These are phyloP conservation scores for Lithobates sylvaticus DNA, from an alignment of 2,797 vertebrate species.

Conservation along the genomic window DNA sequence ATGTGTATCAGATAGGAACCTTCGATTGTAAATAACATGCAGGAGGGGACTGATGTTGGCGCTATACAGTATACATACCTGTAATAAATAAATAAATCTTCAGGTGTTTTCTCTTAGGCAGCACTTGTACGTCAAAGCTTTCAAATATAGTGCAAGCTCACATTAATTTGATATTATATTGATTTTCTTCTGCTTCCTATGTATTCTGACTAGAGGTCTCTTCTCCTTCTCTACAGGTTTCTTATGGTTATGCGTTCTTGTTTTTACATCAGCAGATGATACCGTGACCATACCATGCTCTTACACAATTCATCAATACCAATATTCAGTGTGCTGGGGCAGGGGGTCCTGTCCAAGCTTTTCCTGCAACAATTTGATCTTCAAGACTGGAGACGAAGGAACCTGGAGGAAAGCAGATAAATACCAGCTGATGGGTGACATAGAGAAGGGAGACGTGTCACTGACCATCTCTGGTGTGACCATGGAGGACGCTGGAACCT, in stretches of 20 bases:
- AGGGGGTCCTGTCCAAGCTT: constrained; percentile 68
- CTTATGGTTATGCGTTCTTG: neutral
- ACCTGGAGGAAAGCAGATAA: accelerated
- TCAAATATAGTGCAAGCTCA: too few relatives aligned
- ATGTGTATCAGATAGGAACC: too few relatives aligned
- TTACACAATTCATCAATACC: neutral
- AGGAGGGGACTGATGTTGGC: too few relatives aligned
- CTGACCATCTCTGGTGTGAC: constrained; percentile 63
- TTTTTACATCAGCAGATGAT: neutral
- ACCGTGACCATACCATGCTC: constrained; percentile 10
- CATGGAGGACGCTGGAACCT: constrained; percentile 58
- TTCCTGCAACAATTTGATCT: constrained; percentile 63
- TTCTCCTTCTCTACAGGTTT: neutral
- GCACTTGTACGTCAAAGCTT: too few relatives aligned
- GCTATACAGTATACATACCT: too few relatives aligned
- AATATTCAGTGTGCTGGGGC: constrained; percentile 73
- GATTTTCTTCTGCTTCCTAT: too few relatives aligned
- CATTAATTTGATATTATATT: too few relatives aligned
- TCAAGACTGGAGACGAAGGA: constrained; percentile 58
- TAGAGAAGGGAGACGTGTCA: constrained; percentile 68
- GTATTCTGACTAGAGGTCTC: too few relatives aligned
- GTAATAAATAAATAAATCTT: too few relatives aligned
- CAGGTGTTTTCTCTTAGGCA: too few relatives aligned
- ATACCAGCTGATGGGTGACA: constrained; percentile 60
- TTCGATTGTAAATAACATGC: too few relatives aligned